Base-by-base conservation (phyloP, 2,888 invertebrate species). In the Hirtodrosophila cameraria region DNA sequence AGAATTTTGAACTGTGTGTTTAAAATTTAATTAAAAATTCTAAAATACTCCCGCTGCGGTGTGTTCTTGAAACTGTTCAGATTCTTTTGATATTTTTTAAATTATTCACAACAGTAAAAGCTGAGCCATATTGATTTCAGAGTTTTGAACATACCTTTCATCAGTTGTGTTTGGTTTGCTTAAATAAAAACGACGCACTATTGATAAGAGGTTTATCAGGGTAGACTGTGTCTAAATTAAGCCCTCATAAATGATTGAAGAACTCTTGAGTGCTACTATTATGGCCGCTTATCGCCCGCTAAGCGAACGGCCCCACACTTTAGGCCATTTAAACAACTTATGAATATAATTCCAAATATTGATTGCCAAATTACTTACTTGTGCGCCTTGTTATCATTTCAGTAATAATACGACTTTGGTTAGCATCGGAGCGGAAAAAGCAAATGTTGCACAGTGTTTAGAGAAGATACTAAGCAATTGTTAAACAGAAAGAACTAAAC, bases 211-310 rank as follows among this genome's bases (percentile, higher is more conserved):
- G 9, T 8, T 50, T 58, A 58, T 69, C 63, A 54, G 39, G 2
- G 23, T 12, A 13, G 18, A 18, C 15, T 8, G 13, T 30, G 27
- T 12, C 18, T 23, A 13, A 36, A 25, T 28, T 11, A 11, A 18
- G 23, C 12, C 28, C 31, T 31, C 11, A 53, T 52, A 63, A 66
- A 65, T 42, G n/a, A 18, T 18, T 36, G 25, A 2, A 25, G 8
- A 36, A 13, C 33, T 31, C 13, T 25, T 5, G 42, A 45, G 33
- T 63, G 12, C 23, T 15, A 28, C 27, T 48, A 64, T 63, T 64
- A 61, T 64, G 52, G 55, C 52, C 39, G 68, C 74, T 66, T 74
- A 84, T 77, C 74, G 39, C 2, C 28, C 11, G 45, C 35, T 53
- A 39, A 46, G 28, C 53, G 39, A 33, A 31, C 70, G 54, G 54